Base-by-base conservation (phyloP, 1,140 invertebrate species). In the Chelonus insularis region DNA sequence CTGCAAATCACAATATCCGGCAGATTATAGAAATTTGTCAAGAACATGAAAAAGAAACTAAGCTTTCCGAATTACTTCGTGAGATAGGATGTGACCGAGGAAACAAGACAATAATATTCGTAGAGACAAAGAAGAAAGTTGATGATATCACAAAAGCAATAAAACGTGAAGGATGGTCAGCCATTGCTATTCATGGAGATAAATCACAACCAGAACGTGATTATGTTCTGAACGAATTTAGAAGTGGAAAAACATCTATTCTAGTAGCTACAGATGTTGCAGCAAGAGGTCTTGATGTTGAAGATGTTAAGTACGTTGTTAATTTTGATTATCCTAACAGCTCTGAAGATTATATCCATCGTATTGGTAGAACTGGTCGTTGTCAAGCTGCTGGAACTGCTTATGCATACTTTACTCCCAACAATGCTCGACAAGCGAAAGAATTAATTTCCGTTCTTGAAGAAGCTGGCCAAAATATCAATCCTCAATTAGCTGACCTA, bases 251-350 rank as follows among this genome's bases (percentile, higher is more conserved):
- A 70, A 93, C 90, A 2, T 91, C 94, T n/a, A 97, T 99, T 73
- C 79, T 99, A 37, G 93, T 99, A 54, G 98, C 98, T 4, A 99
- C 98, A 11, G 98, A 99, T 84, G 98, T 99, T 7, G 98, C 98
- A 37, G 97, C 97, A 8, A 87, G 98, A 65, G 98, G 98, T 39
- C 83, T 99, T 69, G 97, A 97, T 86, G 97, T 99, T 5, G 95
- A 97, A 77, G 97, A 99, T 81, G 95, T 99, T 25, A 98, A 98
- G 78, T 98, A 94, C 84, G 98, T 99, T 4, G 95, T 99, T 52
- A 99, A 99, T 77, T 99, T 91, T 77, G 97, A 99, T 84, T 99
- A 98, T 82, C 97, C 98, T 0, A 96, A 95, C 73, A 95, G 93
- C 56, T 96, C 94, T 25, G 97, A 99, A 82, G 98, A 99, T 82